Evolutionary conservation across 2,888 invertebrate species (phyloP).

Genomic region (Chaetogeoica ovagalla): DNA sequence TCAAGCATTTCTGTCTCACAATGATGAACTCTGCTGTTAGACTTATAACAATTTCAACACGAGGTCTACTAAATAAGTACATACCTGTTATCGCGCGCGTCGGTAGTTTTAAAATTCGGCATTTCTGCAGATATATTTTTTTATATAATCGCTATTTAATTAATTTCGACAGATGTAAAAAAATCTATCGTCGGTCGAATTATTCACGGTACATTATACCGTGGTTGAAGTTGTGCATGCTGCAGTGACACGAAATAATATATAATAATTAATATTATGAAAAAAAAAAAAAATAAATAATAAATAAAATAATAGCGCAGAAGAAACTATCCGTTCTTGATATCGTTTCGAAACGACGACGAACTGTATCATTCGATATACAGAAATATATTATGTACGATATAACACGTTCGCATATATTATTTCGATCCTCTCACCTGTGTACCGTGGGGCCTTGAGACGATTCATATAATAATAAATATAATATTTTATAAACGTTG

Average conservation of each 20-base stretch:
- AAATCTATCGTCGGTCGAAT: not conserved
- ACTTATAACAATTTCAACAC: too few relatives aligned
- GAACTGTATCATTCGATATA: not conserved
- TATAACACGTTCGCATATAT: conserved; percentile 8
- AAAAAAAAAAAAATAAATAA: not conserved
- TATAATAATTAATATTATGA: too few relatives aligned
- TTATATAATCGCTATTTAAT: too few relatives aligned
- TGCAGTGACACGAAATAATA: not conserved
- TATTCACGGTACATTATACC: conserved; percentile 16
- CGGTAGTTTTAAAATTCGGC: too few relatives aligned
- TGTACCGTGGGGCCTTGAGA: conserved; percentile 24
- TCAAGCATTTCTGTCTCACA: not conserved
- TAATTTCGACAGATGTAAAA: too few relatives aligned
- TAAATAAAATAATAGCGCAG: not conserved
- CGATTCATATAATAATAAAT: conserved; percentile 16
- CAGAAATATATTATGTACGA: too few relatives aligned
- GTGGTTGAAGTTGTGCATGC: not conserved
- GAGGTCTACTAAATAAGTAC: too few relatives aligned
- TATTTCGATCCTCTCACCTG: conserved; percentile 39
- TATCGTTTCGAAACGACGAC: conserved; percentile 34
- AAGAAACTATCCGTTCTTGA: conserved; percentile 3
- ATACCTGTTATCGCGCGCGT: too few relatives aligned
- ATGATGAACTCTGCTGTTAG: too few relatives aligned
- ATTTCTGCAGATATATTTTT: too few relatives aligned
- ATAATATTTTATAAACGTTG: too few relatives aligned